Conservation (phyloP, 2,888 invertebrate species). For the Ophraella communa region DNA sequence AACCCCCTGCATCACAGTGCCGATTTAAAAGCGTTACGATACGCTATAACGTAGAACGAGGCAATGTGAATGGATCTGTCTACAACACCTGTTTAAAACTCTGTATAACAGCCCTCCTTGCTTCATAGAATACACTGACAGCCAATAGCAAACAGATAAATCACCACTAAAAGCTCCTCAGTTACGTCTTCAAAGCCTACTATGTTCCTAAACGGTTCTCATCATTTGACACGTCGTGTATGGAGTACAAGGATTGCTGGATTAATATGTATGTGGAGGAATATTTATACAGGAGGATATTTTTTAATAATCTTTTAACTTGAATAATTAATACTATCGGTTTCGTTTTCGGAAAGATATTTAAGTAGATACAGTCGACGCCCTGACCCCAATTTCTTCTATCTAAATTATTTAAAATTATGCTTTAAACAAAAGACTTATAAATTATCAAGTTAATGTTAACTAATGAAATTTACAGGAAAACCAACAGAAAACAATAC, state of each 20-base stretch:
- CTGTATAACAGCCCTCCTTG: constrained; percentile 48
- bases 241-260: constrained; percentile 13
- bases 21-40: constrained; percentile 44
- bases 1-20: constrained; percentile 23
- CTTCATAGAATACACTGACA: constrained; percentile 50
- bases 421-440: background rate
- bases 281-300: background rate
- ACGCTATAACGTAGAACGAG: constrained; percentile 24
- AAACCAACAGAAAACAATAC: constrained; percentile 22
- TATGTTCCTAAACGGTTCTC: constrained; percentile 28
- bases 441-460: constrained; percentile 13
- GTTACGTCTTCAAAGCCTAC: constrained; percentile 43
- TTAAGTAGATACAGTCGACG: background rate
- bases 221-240: constrained; percentile 28
- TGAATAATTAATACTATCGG: too few species aligned
- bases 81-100: constrained; percentile 57
- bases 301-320: background rate
- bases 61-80: constrained; percentile 55
- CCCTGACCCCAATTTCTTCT: background rate
- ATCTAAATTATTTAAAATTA: background rate
- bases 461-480: constrained; percentile 31
- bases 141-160: constrained; percentile 57
- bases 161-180: constrained; percentile 58
- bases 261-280: constrained; percentile 19
- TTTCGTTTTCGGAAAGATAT: too few species aligned